phyloP scores from a whole-genome alignment of 1,140 invertebrate genomes.

The Nilaparvata lugens region DNA sequence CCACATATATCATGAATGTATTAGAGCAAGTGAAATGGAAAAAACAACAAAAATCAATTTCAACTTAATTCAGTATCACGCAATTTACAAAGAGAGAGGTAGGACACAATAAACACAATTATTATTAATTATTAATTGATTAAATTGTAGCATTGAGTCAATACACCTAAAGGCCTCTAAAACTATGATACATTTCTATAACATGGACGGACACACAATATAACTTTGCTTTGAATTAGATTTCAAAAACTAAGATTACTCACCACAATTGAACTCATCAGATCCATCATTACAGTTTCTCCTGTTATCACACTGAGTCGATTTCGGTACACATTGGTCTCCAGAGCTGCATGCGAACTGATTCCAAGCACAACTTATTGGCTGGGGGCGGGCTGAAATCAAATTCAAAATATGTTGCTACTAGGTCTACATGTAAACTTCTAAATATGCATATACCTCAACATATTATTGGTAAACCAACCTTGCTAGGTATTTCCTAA shows the following conservation, averaged over 20 bases:
- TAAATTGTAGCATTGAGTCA: not conserved
- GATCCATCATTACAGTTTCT: slow-evolving; percentile 59
- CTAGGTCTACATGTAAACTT: too few relatives aligned
- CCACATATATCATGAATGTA: too few relatives aligned
- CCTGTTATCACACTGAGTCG: slow-evolving; percentile 43
- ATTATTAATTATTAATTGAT: too few relatives aligned
- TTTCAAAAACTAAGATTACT: too few relatives aligned
- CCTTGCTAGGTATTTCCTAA: too few relatives aligned
- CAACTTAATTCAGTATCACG: too few relatives aligned
- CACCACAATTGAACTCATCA: slow-evolving; percentile 44
- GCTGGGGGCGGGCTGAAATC: not conserved
- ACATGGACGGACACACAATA: not conserved
- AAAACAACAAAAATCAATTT: too few relatives aligned
- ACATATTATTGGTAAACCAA: too few relatives aligned
- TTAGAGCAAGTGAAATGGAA: too few relatives aligned
- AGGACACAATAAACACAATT: too few relatives aligned
- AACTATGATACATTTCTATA: not conserved
- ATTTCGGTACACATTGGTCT: slow-evolving; percentile 42
- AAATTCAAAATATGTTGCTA: not conserved
- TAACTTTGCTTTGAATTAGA: not conserved
- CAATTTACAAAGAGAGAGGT: too few relatives aligned
- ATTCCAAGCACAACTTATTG: slow-evolving; percentile 36
- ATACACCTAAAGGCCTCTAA: not conserved
- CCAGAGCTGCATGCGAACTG: slow-evolving; percentile 49
- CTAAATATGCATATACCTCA: too few relatives aligned